Conservation (phyloP, 2,113 vertebrate species). For the Poeciliopsis retropinna region DNA sequence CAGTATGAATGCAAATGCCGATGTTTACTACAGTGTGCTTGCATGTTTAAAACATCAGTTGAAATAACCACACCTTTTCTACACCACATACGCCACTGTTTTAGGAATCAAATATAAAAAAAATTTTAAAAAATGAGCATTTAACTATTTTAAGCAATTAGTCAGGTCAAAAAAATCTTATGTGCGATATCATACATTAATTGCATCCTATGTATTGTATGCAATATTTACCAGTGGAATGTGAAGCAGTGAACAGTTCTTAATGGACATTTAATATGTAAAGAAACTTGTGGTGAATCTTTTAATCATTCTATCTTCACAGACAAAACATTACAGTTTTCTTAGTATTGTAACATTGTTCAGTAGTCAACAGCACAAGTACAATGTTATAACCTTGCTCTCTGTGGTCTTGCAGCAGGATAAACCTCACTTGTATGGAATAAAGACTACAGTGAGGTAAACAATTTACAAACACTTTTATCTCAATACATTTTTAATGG, state of each 20-base stretch:
- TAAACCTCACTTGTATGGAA: conserved; percentile 32
- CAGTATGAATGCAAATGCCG: conserved; percentile 62
- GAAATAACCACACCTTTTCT: conserved; percentile 42
- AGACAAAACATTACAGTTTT: conserved; percentile 22
- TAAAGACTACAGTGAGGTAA: conserved; percentile 20
- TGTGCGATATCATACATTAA: conserved; percentile 30
- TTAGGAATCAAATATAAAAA: background rate
- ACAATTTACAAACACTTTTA: background rate
- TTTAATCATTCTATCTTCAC: conserved; percentile 39
- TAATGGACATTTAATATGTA: conserved; percentile 27
- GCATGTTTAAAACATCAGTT: conserved; percentile 70
- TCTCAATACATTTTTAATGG: too few species aligned
- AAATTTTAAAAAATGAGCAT: background rate
- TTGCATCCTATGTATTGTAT: conserved; percentile 1
- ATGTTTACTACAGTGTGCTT: conserved; percentile 62
- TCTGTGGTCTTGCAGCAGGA: conserved; percentile 46
- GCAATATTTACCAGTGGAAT: conserved; percentile 14
- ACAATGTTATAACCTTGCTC: conserved; percentile 35
- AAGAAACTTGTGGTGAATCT: conserved; percentile 7
- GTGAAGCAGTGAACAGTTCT: conserved; percentile 8
- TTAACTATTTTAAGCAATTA: conserved; percentile 20
- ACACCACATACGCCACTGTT: conserved; percentile 11
- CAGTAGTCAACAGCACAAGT: background rate
- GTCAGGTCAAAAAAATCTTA: background rate
- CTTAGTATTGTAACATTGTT: conserved; percentile 39